A percentile compares a stretch with the other conserved stretches of the same genome.
Conservation (phyloP, 2,797 vertebrate species). For the Mus caroli region DNA sequence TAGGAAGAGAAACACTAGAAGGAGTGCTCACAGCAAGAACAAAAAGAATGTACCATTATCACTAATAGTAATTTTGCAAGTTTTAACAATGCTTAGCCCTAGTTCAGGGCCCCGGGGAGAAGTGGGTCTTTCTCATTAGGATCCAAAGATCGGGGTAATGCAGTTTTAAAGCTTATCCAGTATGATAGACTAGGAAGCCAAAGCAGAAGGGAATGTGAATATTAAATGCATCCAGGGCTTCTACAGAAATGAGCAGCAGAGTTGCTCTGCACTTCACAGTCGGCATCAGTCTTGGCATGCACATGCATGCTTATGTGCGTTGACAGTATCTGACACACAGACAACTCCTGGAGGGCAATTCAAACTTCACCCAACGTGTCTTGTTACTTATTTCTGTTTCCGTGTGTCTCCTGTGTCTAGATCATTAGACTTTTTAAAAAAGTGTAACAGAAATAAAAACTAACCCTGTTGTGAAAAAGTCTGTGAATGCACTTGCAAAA, state of each 20-base stretch:
- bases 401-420: not conserved
- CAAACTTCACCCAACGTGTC: not conserved
- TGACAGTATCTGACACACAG: not conserved
- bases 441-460: constrained; percentile 26
- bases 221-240: not conserved
- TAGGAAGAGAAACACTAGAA: not conserved
- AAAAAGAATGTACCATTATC: not conserved
- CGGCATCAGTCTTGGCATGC: not conserved
- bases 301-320: too few relatives aligned
- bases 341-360: not conserved
- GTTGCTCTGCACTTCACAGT: not conserved
- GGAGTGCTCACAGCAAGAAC: not conserved
- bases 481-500: not conserved
- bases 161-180: not conserved
- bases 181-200: not conserved
- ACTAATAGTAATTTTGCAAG: not conserved
- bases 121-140: not conserved
- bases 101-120: not conserved
- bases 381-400: constrained; percentile 27
- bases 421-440: not conserved
- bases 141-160: not conserved
- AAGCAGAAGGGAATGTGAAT: not conserved
- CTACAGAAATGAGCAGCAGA: not conserved
- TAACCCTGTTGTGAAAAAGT: constrained; percentile 29
- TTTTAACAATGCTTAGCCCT: not conserved